Evolutionary conservation across 2,113 vertebrate genomes (phyloP).

Genomic region (Pterocles gutturalis): DNA sequence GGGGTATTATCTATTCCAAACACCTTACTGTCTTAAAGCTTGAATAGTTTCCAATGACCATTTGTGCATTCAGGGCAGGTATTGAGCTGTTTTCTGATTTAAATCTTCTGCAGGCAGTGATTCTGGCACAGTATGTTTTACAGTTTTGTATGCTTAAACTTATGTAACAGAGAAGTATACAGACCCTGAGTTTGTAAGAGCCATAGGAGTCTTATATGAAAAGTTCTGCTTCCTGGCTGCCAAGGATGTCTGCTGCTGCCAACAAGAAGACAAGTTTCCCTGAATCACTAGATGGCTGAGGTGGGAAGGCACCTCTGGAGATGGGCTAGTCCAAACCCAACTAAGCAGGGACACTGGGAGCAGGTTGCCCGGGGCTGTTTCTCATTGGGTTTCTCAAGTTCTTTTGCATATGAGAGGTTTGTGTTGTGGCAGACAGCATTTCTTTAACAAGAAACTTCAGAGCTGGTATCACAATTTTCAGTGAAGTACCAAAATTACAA

Average conservation of each 20-base stretch:
- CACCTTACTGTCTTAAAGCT: background rate
- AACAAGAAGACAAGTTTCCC: background rate
- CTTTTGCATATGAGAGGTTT: background rate
- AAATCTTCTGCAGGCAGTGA: background rate
- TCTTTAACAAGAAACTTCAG: background rate
- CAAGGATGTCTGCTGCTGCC: background rate
- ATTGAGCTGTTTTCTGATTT: background rate
- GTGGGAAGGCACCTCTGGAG: background rate
- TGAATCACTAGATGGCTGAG: background rate
- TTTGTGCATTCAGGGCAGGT: background rate
- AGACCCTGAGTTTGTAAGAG: background rate
- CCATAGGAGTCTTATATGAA: background rate
- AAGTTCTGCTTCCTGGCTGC: background rate
- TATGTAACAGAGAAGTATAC: background rate
- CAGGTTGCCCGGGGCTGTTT: background rate
- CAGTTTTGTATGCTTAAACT: background rate
- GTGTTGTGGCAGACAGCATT: background rate
- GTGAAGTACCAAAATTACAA: background rate
- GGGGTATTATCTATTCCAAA: background rate
- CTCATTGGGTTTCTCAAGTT: background rate
- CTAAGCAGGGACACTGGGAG: background rate
- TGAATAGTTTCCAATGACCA: background rate
- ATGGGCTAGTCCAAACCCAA: fast-evolving
- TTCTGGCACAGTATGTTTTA: background rate
- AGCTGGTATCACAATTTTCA: background rate